phyloP scores from a whole-genome alignment of 1,140 invertebrate genomes.

The Pissodes strobi region DNA sequence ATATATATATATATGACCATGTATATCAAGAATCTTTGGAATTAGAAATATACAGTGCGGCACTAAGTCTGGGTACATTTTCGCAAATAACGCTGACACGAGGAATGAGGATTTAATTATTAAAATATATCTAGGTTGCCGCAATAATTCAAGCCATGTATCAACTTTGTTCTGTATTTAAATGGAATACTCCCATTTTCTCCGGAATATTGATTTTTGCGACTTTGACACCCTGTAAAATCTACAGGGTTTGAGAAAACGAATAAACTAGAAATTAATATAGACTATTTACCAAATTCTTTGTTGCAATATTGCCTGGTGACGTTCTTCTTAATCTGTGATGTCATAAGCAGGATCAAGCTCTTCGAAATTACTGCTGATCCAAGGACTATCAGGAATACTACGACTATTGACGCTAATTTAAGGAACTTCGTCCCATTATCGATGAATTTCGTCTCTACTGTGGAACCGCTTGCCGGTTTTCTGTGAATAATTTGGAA shows the following conservation, averaged over 20 bases:
- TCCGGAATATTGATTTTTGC: background rate
- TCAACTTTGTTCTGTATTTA: too few species aligned
- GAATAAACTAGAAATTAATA: background rate
- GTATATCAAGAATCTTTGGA: too few species aligned
- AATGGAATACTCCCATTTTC: too few species aligned
- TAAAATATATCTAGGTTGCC: too few species aligned
- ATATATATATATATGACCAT: too few species aligned
- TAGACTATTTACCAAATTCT: conserved; percentile 62
- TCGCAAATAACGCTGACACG: too few species aligned
- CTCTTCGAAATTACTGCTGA: conserved; percentile 84
- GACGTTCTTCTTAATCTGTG: conserved; percentile 76
- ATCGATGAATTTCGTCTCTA: conserved; percentile 18
- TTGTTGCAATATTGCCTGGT: conserved; percentile 79
- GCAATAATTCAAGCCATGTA: too few species aligned
- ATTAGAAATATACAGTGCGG: too few species aligned
- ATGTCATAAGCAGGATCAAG: conserved; percentile 87
- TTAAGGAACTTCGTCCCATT: conserved; percentile 26
- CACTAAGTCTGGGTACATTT: too few species aligned
- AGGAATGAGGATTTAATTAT: too few species aligned
- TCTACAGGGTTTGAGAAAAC: background rate
- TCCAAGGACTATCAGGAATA: conserved; percentile 77
- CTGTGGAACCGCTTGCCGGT: conserved; percentile 10
- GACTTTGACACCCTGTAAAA: background rate
- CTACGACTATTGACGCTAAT: conserved; percentile 15
- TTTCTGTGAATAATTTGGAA: conserved; percentile 24